A percentile compares a stretch with the other conserved stretches of the same genome.
Conservation (phyloP, 37 sponge, comb jelly and placozoan genomes). For the Spongilla lacustris region DNA sequence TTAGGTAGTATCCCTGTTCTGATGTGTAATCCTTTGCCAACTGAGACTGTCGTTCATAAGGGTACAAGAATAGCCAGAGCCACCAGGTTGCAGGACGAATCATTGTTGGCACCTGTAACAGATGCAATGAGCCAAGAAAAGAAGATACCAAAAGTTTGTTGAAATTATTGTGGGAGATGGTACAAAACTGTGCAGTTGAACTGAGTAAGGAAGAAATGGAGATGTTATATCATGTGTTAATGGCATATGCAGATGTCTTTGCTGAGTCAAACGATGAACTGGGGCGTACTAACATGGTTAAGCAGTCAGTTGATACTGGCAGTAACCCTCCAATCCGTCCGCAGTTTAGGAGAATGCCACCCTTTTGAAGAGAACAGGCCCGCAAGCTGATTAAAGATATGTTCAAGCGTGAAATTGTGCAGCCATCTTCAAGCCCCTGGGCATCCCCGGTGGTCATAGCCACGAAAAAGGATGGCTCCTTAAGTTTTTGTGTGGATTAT, state of each 20-base stretch:
- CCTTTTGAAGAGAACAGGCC: not conserved
- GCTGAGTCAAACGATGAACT: not conserved
- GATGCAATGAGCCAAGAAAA: too few relatives aligned
- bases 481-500: slow-evolving; percentile 17
- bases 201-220: not conserved
- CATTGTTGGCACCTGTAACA: too few relatives aligned
- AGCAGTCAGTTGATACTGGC: slow-evolving; percentile 7
- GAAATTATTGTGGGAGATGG: too few relatives aligned
- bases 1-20: too few relatives aligned
- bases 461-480: slow-evolving; percentile 10
- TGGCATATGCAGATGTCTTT: slow-evolving; percentile 1
- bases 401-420: slow-evolving; percentile 7
- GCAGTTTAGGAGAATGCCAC: not conserved
- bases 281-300: not conserved
- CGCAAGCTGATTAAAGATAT: slow-evolving; percentile 3
- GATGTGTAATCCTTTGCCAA: too few relatives aligned
- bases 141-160: too few relatives aligned
- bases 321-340: slow-evolving; percentile 3
- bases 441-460: slow-evolving; percentile 22
- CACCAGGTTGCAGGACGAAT: too few relatives aligned
- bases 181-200: too few relatives aligned
- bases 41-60: too few relatives aligned
- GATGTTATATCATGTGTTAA: not conserved
- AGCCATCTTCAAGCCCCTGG: slow-evolving; percentile 24
- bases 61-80: too few relatives aligned